These are phyloP conservation scores for Pempheris klunzingeri DNA, from an alignment of 2,797 vertebrate genomes.

Conservation along the genomic window DNA sequence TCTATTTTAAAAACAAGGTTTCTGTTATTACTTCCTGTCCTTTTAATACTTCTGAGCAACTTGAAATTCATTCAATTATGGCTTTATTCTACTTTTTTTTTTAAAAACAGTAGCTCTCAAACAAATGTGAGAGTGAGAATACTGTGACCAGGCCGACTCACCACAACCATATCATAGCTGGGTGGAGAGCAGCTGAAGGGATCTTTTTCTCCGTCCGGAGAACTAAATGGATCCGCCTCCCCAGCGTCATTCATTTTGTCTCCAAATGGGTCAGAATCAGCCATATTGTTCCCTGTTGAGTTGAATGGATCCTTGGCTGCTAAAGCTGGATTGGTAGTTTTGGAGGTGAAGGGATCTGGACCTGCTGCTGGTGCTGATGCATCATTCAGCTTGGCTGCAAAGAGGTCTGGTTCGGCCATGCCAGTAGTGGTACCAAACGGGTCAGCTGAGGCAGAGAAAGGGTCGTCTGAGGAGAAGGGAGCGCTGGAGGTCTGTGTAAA, in stretches of 20 bases:
- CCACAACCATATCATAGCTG: conserved; percentile 73
- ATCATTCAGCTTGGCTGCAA: conserved; percentile 74
- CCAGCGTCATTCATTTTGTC: conserved; percentile 60
- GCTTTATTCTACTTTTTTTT: not conserved
- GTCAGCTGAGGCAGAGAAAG: conserved; percentile 86
- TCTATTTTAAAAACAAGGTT: not conserved
- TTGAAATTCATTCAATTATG: not conserved
- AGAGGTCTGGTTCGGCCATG: conserved; percentile 79
- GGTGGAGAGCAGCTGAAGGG: conserved; percentile 78
- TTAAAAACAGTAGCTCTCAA: not conserved
- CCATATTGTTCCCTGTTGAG: conserved; percentile 42
- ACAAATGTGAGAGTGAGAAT: not conserved
- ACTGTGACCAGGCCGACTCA: conserved; percentile 53
- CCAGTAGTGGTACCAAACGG: conserved; percentile 76
- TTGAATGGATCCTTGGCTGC: conserved; percentile 77
- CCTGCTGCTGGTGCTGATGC: conserved; percentile 50
- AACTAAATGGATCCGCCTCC: conserved; percentile 82
- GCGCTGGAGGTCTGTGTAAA: conserved; percentile 89
- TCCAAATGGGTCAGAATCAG: conserved; percentile 68
- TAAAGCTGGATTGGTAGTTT: conserved; percentile 47
- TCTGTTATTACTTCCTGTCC: not conserved
- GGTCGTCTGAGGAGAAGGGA: conserved; percentile 88
- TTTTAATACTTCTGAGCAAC: not conserved
- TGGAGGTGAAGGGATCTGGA: conserved; percentile 77
- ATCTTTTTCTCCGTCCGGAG: conserved; percentile 74